Base-by-base conservation (phyloP, 2,797 vertebrate species). In the Manis pentadactyla region DNA sequence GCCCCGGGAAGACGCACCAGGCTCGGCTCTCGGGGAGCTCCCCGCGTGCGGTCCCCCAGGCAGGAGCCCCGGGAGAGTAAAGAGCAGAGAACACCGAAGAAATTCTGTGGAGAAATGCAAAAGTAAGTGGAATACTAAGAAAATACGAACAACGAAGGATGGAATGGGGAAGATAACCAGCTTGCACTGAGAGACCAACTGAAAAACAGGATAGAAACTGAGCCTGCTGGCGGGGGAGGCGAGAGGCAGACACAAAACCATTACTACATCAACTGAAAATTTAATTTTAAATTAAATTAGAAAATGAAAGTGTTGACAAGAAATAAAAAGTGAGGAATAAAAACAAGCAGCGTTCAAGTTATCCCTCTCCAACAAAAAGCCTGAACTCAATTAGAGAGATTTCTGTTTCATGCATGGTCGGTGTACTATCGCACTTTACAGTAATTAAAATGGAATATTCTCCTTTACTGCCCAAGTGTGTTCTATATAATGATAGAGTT, bases 341-440 rank as follows among this genome's bases (percentile, higher is more conserved):
- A 88, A 91, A 93, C 12, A 87, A 90, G 15, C 5, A 77, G 51
- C 14, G 82, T 94, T 85, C 91, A 91, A 95, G 55, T 53, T 29
- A 85, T 7, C 3, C 46, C 68, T 4, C 18, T 19, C 31, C 37
- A 55, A 51, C 53, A 64, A 78, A 39, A 53, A 75, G 66, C 34
- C 42, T 83, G 94, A 93, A 85, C 3, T 69, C 55, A 95, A 78
- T 87, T 42, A 66, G 57, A 69, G 87, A 77, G 46, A 93, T 46
- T 39, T 78, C 53, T 71, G 74, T 61, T 73, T 78, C 69, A 91
- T 79, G 18, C 29, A 89, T 63, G 55, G 55, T 69, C 73, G 23
- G 23, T 92, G 25, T 46, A 73, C 59, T 81, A 87, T n/a, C 63
- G 66, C 27, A 83, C 34, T 82, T 94, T 19, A 61, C 1, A 55